Base-by-base conservation (phyloP, 1,140 invertebrate species). In the Aphelinus certus region DNA sequence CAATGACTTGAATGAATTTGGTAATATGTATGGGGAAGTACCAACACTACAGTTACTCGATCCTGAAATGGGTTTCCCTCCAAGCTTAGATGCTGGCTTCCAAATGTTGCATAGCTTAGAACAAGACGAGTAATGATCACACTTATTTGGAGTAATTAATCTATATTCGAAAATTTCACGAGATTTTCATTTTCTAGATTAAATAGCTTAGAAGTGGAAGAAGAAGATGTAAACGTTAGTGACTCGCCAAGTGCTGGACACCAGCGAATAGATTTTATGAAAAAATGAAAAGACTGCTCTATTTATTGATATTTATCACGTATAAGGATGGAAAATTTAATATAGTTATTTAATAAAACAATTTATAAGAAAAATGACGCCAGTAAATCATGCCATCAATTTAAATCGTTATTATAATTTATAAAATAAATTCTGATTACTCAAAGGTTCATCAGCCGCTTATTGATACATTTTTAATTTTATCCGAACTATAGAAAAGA, bases 21-120 rank as follows among this genome's bases (percentile, higher is more conserved):
- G 85, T 46, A 88, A 85, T 72, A 82, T 86, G 1, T 88, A 83
- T 45, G 81, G 83, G 48, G 85, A 88, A 71, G 86, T 88, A 2
- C 87, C 86, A 57, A 88, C 87, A 3, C 79, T 88, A 46, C 86
- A 88, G 73, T 78, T 89, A 60, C 85, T 89, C 7, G 88, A 88
- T 83, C 86, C 86, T 3, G 85, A 87, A 67, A 84, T 86, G 75
- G 86, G 87, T 7, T 88, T 89, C 68, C 86, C 88, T 6, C 85
- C 86, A 3, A 88, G 87, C 71, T 83, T 89, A 46, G 87, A 89
- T 79, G 86, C 88, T 62, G 88, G 88, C 26, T 89, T 89, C 78
- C 88, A 89, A 79, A 89, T 89, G 87, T 79, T 89, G 42, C 87
- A 89, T 49, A 89, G 83, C 60, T 81, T 89, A 63, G 88, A 89